These are phyloP conservation scores for Arbacia lixula DNA, from an alignment of 53 echinoderm and acorn worm genomes.

Conservation along the genomic window DNA sequence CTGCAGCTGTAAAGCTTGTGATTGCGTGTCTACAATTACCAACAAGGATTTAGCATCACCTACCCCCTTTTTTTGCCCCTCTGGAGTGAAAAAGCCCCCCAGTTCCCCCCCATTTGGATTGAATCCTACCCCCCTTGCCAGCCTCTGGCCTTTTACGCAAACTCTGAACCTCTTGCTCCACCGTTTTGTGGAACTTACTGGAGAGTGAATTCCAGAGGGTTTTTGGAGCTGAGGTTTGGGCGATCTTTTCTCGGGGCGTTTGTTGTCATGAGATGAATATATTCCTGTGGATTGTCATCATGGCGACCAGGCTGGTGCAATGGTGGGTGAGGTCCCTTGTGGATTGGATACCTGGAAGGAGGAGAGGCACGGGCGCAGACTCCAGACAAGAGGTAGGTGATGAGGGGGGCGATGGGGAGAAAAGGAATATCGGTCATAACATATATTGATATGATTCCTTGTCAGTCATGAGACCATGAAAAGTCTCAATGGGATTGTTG, in stretches of 20 bases:
- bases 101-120: neutral
- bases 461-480: no score
- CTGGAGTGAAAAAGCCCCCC: neutral
- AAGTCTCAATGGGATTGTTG: no score
- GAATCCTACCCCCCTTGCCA: no score
- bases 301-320: conserved; percentile 32
- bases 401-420: no score
- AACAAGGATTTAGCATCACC: no score
- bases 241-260: neutral
- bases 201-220: neutral
- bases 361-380: neutral
- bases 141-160: no score
- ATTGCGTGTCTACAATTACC: no score
- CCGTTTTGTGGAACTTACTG: conserved; percentile 24
- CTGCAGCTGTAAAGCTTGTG: no score
- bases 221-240: neutral
- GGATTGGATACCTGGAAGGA: conserved; percentile 8
- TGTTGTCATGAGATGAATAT: conserved; percentile 21
- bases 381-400: conserved; percentile 2
- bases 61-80: neutral
- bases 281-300: conserved; percentile 43
- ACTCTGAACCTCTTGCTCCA: conserved; percentile 39
- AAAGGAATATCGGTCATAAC: no score
- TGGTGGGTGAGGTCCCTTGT: conserved; percentile 15
- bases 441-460: no score